These are phyloP conservation scores for Plectus sambesii DNA, from an alignment of 1,140 invertebrate genomes.

Conservation along the genomic window DNA sequence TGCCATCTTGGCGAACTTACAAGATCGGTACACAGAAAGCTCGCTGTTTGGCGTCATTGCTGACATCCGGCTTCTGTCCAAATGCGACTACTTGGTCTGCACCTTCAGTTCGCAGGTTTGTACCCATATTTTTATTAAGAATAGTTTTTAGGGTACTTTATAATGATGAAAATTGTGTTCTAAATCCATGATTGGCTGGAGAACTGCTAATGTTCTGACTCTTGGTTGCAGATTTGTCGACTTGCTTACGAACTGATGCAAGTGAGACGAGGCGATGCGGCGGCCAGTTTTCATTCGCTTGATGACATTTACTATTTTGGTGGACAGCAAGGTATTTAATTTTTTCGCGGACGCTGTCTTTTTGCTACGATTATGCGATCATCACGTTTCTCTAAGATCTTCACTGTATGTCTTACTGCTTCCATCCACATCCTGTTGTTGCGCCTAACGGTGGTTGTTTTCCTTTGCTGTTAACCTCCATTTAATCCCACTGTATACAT, in stretches of 20 bases:
- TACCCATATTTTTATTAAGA: too few relatives aligned
- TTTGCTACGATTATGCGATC: too few relatives aligned
- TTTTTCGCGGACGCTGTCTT: too few relatives aligned
- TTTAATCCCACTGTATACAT: too few relatives aligned
- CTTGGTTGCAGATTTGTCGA: constrained; percentile 42
- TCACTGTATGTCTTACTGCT: too few relatives aligned
- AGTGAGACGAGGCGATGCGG: constrained; percentile 31
- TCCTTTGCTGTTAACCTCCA: too few relatives aligned
- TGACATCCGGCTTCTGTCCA: constrained; percentile 47
- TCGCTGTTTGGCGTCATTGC: constrained; percentile 51
- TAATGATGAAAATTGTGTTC: too few relatives aligned
- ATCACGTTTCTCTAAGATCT: too few relatives aligned
- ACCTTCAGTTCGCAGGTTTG: constrained; percentile 53
- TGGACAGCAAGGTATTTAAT: constrained; percentile 33
- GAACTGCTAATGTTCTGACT: too few relatives aligned
- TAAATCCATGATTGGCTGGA: too few relatives aligned
- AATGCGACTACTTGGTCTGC: constrained; percentile 51
- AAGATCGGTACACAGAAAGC: constrained; percentile 54
- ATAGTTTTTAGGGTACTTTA: neutral
- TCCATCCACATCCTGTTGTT: too few relatives aligned
- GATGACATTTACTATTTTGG: constrained; percentile 45
- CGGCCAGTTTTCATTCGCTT: constrained; percentile 37
- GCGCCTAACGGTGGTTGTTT: too few relatives aligned
- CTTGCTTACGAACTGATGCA: constrained; percentile 45
- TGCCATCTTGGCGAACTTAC: constrained; percentile 53